These are phyloP conservation scores for Malaclemys terrapin DNA, from an alignment of 2,113 vertebrate species.

Conservation along the genomic window DNA sequence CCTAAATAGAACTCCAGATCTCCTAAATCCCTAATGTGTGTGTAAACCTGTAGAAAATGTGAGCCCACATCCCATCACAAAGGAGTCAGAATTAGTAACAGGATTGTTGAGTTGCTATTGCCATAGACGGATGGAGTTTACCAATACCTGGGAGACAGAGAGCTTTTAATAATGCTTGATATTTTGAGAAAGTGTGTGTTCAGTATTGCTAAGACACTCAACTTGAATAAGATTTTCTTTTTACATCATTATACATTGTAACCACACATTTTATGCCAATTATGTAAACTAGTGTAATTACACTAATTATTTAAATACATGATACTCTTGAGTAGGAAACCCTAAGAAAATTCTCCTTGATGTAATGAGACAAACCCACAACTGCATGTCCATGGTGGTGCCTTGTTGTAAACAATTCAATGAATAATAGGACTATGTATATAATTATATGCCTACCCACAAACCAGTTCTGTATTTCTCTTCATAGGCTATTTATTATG, in stretches of 20 bases:
- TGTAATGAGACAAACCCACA: neutral
- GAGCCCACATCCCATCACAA: neutral
- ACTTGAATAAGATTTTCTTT: neutral
- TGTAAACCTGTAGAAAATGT: neutral
- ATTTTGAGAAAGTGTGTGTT: neutral
- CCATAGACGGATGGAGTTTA: neutral
- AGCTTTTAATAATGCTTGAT: neutral
- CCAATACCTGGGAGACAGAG: neutral
- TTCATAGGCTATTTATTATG: neutral
- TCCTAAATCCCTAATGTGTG: neutral
- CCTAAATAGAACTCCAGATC: accelerated
- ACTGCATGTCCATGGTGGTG: neutral
- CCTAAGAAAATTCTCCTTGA: neutral
- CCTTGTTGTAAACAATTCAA: neutral
- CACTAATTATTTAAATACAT: neutral
- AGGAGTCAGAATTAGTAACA: neutral
- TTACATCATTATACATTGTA: neutral
- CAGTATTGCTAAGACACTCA: neutral
- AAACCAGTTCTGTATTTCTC: neutral
- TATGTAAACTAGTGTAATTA: neutral
- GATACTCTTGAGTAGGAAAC: neutral
- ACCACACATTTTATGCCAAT: neutral
- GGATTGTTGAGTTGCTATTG: neutral
- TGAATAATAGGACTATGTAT: neutral
- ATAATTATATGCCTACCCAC: neutral